Evolutionary conservation across 2,113 vertebrate genomes (phyloP).

Genomic region (Phalacrocorax carbo): DNA sequence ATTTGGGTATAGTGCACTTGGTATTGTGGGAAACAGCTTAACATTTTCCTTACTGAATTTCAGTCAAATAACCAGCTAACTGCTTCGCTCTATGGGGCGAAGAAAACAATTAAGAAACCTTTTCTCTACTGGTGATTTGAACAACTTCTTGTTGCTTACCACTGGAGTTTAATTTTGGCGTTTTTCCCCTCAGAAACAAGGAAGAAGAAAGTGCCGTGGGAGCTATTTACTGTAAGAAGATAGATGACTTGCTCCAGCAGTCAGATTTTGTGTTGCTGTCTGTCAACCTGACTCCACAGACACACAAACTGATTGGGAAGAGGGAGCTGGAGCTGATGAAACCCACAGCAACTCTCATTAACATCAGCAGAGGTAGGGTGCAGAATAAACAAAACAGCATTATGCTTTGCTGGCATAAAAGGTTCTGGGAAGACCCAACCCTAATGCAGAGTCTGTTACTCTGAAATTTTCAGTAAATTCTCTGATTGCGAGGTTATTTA

Average conservation of each 20-base stretch:
- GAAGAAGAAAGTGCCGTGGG: slow-evolving; percentile 77
- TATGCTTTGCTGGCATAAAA: background rate
- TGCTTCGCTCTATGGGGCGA: accelerated
- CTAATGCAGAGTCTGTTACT: background rate
- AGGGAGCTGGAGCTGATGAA: slow-evolving; percentile 81
- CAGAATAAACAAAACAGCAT: background rate
- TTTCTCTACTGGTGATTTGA: background rate
- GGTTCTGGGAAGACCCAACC: background rate
- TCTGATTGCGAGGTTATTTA: background rate
- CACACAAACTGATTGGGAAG: slow-evolving; percentile 72
- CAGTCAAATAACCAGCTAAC: background rate
- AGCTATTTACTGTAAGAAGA: slow-evolving; percentile 74
- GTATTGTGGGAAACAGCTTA: background rate
- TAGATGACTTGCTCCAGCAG: slow-evolving; percentile 75
- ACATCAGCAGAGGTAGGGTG: slow-evolving; percentile 79
- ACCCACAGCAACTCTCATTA: slow-evolving; percentile 73
- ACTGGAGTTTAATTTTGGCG: background rate
- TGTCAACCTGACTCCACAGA: slow-evolving; percentile 71
- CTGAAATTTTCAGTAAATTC: background rate
- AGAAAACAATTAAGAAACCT: background rate
- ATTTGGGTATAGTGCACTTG: background rate
- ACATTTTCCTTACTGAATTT: background rate
- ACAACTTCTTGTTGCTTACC: background rate
- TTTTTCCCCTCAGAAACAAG: slow-evolving; percentile 54
- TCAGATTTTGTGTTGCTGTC: slow-evolving; percentile 81